These are phyloP conservation scores for Drosophila arizonae DNA, from an alignment of 1,140 invertebrate species.

Conservation along the genomic window DNA sequence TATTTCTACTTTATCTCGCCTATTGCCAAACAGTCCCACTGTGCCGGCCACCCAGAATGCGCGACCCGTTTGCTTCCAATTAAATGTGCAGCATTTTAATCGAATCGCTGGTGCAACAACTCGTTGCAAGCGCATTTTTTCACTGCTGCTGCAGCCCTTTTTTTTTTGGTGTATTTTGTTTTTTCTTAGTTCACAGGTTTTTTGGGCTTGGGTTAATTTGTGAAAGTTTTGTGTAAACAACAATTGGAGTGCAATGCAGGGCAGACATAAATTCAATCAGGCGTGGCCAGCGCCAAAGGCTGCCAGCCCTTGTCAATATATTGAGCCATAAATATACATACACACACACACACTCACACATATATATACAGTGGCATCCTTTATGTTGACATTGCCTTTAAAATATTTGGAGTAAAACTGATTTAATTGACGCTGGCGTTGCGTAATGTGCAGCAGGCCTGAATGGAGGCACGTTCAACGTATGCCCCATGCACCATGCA, in stretches of 20 bases:
- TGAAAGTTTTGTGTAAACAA: slow-evolving; percentile 81
- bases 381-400: slow-evolving; percentile 67
- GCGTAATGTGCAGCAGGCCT: slow-evolving; percentile 59
- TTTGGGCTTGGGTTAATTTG: slow-evolving; percentile 66
- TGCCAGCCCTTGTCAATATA: slow-evolving; percentile 66
- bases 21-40: slow-evolving; percentile 19
- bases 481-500: too few relatives aligned
- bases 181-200: slow-evolving; percentile 52
- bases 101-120: slow-evolving; percentile 56
- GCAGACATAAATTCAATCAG: slow-evolving; percentile 78
- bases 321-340: slow-evolving; percentile 39
- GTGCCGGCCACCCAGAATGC: slow-evolving; percentile 70
- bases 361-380: slow-evolving; percentile 15
- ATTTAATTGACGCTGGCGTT: slow-evolving; percentile 79
- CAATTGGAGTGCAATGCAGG: slow-evolving; percentile 58
- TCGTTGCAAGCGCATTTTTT: slow-evolving; percentile 10
- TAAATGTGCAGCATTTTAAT: slow-evolving; percentile 79
- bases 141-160: neutral
- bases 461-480: slow-evolving; percentile 12
- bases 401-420: slow-evolving; percentile 81
- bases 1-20: too few relatives aligned
- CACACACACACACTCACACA: neutral
- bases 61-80: slow-evolving; percentile 69
- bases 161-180: neutral
- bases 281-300: slow-evolving; percentile 55